phyloP scores from a whole-genome alignment of 2,888 invertebrate species.

The Seira ritae region DNA sequence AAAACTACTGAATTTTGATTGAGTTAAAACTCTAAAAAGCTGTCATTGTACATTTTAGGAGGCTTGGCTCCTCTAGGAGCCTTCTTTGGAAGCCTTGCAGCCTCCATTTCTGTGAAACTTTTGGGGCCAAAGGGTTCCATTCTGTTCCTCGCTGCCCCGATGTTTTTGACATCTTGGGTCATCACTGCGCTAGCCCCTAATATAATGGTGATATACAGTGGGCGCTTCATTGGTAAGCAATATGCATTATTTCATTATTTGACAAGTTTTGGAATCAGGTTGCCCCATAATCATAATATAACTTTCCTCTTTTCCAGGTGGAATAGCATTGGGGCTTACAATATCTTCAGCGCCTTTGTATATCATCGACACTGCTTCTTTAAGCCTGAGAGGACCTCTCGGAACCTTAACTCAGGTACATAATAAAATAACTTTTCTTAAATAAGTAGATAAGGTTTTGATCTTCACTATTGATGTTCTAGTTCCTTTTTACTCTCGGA shows the following conservation, averaged over 20 bases:
- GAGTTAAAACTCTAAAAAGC: no score
- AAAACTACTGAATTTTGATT: background rate
- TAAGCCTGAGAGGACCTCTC: conserved; percentile 65
- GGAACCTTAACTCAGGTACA: conserved; percentile 69
- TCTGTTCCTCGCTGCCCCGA: conserved; percentile 56
- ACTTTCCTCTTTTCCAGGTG: conserved; percentile 63
- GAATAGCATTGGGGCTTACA: conserved; percentile 66
- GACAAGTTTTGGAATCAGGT: background rate
- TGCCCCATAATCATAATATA: background rate
- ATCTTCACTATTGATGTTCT: background rate
- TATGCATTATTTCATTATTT: no score
- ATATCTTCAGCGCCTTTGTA: conserved; percentile 65
- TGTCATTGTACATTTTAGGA: conserved; percentile 62
- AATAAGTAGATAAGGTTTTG: no score
- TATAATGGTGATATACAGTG: conserved; percentile 54
- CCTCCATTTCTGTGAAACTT: conserved; percentile 57
- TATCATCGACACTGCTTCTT: conserved; percentile 68
- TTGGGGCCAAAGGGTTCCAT: conserved; percentile 68
- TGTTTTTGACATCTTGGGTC: conserved; percentile 66
- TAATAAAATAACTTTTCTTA: background rate
- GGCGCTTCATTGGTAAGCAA: conserved; percentile 62
- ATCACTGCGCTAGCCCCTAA: conserved; percentile 61
- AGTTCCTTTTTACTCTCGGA: conserved; percentile 69
- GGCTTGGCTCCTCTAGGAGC: conserved; percentile 68
- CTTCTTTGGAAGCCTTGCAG: conserved; percentile 64